These are phyloP conservation scores for Dynastes maya DNA, from an alignment of 2,888 invertebrate genomes.

Conservation along the genomic window DNA sequence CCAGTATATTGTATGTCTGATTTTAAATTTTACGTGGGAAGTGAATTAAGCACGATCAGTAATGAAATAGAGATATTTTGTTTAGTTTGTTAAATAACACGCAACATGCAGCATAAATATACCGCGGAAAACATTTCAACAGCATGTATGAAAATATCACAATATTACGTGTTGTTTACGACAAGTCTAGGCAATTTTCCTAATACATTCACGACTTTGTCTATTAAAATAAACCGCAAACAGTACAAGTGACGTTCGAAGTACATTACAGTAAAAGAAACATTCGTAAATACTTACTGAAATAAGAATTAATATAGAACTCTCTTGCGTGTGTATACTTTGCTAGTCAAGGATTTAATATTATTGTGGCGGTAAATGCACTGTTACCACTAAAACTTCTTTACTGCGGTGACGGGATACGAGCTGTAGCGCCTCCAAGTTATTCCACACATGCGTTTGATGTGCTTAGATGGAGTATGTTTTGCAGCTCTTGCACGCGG, in stretches of 20 bases:
- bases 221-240: constrained; percentile 1
- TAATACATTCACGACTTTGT: neutral
- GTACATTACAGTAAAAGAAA: neutral
- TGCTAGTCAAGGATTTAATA: no score
- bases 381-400: constrained; percentile 30
- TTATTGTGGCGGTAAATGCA: constrained; percentile 18
- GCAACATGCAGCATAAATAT: no score
- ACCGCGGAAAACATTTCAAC: no score
- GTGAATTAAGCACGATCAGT: no score
- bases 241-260: neutral
- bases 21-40: no score
- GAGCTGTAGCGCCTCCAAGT: constrained; percentile 17
- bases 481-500: constrained; percentile 2
- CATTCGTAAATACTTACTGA: constrained; percentile 12
- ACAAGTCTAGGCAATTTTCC: neutral
- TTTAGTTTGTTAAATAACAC: no score
- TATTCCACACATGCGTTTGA: constrained; percentile 41
- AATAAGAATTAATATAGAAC: constrained; percentile 1
- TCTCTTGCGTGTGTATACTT: no score
- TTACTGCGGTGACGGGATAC: neutral
- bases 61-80: no score
- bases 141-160: neutral
- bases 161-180: neutral
- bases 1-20: no score
- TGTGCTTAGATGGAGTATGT: constrained; percentile 4